A percentile compares a stretch with the other conserved stretches of the same genome.
Evolutionary conservation across 2,113 vertebrate species (phyloP).

Genomic region (Lepidothrix coronata): DNA sequence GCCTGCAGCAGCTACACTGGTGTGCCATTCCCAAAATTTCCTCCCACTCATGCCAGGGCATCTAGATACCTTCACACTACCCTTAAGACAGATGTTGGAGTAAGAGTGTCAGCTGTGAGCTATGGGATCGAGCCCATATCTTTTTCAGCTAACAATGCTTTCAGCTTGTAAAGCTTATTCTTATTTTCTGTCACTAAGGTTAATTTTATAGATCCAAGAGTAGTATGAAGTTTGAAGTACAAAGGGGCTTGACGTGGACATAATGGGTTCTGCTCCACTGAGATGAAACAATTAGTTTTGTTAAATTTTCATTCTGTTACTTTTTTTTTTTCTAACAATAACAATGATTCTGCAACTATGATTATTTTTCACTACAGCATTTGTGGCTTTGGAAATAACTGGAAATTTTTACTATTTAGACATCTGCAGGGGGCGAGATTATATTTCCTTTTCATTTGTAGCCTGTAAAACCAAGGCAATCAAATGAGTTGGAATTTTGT

Average conservation of each 20-base stretch:
- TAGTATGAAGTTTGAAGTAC: not conserved
- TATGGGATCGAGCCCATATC: not conserved
- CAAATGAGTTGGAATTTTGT: not conserved
- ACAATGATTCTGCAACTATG: not conserved
- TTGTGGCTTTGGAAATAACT: not conserved
- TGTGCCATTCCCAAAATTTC: not conserved
- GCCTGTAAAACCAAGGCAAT: slow-evolving; percentile 1
- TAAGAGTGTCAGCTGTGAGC: not conserved
- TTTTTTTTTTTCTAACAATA: not conserved
- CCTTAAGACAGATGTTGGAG: not conserved
- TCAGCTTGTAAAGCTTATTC: not conserved
- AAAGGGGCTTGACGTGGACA: not conserved
- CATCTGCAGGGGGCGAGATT: not conserved
- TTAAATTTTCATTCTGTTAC: not conserved
- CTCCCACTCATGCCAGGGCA: not conserved
- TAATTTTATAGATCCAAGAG: not conserved
- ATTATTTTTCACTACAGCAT: not conserved
- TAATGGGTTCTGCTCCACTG: not conserved
- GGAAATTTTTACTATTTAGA: not conserved
- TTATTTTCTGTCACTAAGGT: not conserved
- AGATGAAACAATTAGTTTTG: not conserved
- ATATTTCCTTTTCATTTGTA: not conserved
- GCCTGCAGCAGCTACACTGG: not conserved
- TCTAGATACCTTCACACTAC: not conserved
- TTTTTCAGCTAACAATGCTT: not conserved